phyloP scores from a whole-genome alignment of 2,888 invertebrate genomes.

The Pterobdella sp. region DNA sequence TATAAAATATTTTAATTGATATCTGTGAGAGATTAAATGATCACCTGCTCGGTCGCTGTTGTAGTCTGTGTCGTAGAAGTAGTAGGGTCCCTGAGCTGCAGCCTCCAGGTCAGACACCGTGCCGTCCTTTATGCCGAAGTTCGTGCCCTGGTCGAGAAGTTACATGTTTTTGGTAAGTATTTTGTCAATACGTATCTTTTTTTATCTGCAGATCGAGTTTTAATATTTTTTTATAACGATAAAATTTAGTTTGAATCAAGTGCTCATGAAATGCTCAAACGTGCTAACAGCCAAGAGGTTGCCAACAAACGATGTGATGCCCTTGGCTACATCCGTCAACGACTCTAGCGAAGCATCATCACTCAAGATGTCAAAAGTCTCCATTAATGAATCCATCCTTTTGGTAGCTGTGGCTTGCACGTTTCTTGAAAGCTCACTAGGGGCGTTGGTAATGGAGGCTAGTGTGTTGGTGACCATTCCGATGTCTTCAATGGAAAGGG shows the following conservation, averaged over 20 bases:
- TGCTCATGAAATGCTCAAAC: neutral
- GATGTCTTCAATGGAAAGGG: neutral
- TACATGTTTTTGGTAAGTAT: too few species aligned
- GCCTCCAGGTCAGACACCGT: neutral
- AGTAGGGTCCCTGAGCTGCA: neutral
- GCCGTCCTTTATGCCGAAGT: slow-evolving; percentile 4
- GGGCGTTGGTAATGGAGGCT: neutral
- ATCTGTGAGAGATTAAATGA: neutral
- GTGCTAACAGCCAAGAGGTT: neutral
- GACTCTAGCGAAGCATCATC: neutral
- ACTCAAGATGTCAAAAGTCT: neutral
- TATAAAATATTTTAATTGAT: neutral
- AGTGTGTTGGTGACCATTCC: neutral
- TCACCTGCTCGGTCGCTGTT: neutral
- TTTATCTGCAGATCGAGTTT: neutral
- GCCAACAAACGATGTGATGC: neutral
- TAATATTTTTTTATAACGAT: neutral
- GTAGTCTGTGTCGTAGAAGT: slow-evolving; percentile 6
- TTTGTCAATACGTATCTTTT: too few species aligned
- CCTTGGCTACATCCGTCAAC: neutral
- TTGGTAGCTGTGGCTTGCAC: neutral
- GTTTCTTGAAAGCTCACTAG: neutral
- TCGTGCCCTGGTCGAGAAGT: too few species aligned
- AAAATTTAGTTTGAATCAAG: neutral
- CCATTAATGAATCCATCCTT: neutral